Base-by-base conservation (phyloP, 2,113 vertebrate species). In the Esox niger region DNA sequence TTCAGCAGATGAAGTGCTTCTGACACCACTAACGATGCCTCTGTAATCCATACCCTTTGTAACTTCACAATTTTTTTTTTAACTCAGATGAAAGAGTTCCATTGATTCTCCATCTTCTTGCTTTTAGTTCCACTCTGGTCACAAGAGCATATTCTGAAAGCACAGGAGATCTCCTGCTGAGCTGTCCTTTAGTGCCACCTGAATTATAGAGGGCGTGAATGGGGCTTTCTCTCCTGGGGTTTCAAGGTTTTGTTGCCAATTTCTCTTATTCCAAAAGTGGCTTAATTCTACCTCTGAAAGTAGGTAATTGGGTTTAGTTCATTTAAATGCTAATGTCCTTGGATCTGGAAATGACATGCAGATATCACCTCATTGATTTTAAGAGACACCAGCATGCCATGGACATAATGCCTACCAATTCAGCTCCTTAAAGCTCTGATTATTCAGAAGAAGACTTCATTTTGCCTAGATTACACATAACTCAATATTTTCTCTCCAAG, bases 121-220 rank as follows among this genome's bases (percentile, higher is more conserved):
- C 43, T 62, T 15, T 11, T 20, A 59, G 15, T 20, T 59, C 57
- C 21, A 55, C 35, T n/a, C 20, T 70, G 13, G 62, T 56, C 9
- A 2, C 68, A 69, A 59, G 27, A 27, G 13, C 27, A 23, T 43
- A 43, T 76, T 80, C 73, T 68, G 74, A 59, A 69, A 71, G 55
- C 17, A 27, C 17, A 59, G 27, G 13, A 59, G 27, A 15, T 64
- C 65, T 68, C 62, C 65, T 66, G 33, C 58, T 70, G 58, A 80
- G 72, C 65, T 9, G 78, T 80, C 83, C 67, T 79, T 82, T 75
- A 65, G 74, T 81, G 72, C 75, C 77, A 78, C 78, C 83, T 88
- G 84, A 87, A 84, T 82, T 84, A 88, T 84, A 77, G 73, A 64
- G n/a, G 78, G 79, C 32, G 61, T 86, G 83, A 84, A 84, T 73